phyloP scores from a whole-genome alignment of 2,888 invertebrate species.

The Tuberolachnus salignus region DNA sequence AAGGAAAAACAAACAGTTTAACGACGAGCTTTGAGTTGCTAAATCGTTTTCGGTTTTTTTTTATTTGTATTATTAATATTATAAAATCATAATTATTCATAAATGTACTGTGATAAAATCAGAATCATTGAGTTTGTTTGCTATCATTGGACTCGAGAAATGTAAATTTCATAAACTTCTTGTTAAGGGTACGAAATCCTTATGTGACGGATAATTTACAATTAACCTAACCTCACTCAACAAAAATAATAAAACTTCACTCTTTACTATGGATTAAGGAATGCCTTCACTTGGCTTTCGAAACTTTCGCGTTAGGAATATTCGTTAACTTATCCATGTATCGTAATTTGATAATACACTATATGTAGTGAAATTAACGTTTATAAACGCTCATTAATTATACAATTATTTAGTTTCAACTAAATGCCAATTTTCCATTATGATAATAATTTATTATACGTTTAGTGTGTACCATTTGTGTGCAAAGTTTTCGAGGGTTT shows the following conservation, averaged over 20 bases:
- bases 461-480: not conserved
- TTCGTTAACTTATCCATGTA: not conserved
- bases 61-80: constrained; percentile 28
- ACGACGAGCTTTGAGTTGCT: constrained; percentile 41
- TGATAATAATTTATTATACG: constrained; percentile 4
- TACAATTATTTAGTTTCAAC: not conserved
- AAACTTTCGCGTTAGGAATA: not conserved
- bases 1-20: constrained; percentile 72
- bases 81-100: constrained; percentile 33
- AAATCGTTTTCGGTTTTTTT: too few relatives aligned
- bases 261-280: not conserved
- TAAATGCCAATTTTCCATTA: constrained; percentile 7
- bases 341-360: not conserved
- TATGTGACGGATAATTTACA: constrained; percentile 9
- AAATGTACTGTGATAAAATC: constrained; percentile 32
- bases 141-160: not conserved
- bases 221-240: too few relatives aligned
- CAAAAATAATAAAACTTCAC: not conserved
- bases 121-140: not conserved
- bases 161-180: constrained; percentile 3
- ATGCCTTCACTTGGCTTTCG: not conserved
- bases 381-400: constrained; percentile 13
- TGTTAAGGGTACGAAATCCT: constrained; percentile 12
- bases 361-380: not conserved
- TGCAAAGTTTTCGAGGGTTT: constrained; percentile 49